A percentile compares a stretch with the other conserved stretches of the same genome.
phyloP scores from a whole-genome alignment of 2,797 vertebrate genomes.

The Chromobotia macracanthus region DNA sequence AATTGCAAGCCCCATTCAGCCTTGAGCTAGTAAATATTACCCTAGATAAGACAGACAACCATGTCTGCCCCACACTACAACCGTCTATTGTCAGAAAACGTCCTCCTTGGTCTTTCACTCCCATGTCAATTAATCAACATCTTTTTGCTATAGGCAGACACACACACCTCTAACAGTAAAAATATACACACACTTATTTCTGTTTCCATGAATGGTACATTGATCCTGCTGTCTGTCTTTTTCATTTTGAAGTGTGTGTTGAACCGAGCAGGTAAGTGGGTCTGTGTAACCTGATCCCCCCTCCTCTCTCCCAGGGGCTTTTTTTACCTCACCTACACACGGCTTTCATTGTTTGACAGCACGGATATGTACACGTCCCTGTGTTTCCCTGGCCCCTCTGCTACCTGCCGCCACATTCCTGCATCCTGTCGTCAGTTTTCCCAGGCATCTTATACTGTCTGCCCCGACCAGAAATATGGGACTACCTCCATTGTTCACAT shows the following conservation, averaged over 20 bases:
- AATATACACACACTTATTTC: constrained; percentile 22
- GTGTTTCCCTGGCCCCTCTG: constrained; percentile 48
- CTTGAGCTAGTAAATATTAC: constrained; percentile 6
- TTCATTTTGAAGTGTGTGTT: constrained; percentile 36
- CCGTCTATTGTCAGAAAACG: constrained; percentile 12
- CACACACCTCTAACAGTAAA: constrained; percentile 15
- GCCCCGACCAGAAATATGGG: constrained; percentile 42
- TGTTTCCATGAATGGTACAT: constrained; percentile 45
- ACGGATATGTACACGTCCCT: constrained; percentile 42
- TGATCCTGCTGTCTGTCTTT: constrained; percentile 28
- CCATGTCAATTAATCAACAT: constrained; percentile 39
- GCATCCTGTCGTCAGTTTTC: constrained; percentile 45
- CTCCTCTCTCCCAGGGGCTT: constrained; percentile 41
- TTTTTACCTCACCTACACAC: constrained; percentile 49
- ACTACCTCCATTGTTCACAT: constrained; percentile 18
- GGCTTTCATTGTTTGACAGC: constrained; percentile 51
- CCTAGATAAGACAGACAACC: neutral
- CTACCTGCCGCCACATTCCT: constrained; percentile 58
- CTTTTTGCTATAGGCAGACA: constrained; percentile 20
- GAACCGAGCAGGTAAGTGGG: constrained; percentile 51
- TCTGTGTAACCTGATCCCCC: constrained; percentile 44
- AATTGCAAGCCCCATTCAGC: neutral
- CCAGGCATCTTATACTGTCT: constrained; percentile 35
- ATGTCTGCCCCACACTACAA: constrained; percentile 2
- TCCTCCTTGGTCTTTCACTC: constrained; percentile 14